Conservation (phyloP, 2,797 vertebrate species). For the Hippocampus kuda region DNA sequence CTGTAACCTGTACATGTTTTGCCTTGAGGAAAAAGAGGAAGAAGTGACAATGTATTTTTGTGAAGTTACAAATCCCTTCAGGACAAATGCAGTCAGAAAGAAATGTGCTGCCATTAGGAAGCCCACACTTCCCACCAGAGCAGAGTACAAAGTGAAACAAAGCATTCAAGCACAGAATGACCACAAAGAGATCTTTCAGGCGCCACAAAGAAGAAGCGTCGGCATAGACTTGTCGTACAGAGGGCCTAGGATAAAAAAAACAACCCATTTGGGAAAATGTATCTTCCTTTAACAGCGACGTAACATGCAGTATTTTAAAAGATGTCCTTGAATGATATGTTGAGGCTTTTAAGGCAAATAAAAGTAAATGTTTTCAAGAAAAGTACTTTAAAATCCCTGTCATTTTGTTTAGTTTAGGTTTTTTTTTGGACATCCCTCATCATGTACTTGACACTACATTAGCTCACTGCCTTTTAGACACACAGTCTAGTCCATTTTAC, state of each 20-base stretch:
- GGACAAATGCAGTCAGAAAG: slow-evolving; percentile 56
- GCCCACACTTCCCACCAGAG: slow-evolving; percentile 37
- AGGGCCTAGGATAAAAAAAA: background rate
- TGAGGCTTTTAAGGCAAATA: background rate
- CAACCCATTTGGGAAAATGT: background rate
- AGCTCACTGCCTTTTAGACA: background rate
- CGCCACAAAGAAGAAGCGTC: slow-evolving; percentile 39
- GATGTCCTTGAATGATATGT: background rate
- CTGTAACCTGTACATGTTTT: slow-evolving; percentile 48
- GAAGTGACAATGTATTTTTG: slow-evolving; percentile 31
- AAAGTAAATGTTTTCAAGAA: background rate
- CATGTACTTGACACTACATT: background rate
- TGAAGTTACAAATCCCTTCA: slow-evolving; percentile 58
- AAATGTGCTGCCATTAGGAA: slow-evolving; percentile 54
- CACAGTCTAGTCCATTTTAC: background rate
- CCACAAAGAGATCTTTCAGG: slow-evolving; percentile 52
- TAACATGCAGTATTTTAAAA: background rate
- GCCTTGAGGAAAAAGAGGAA: slow-evolving; percentile 44
- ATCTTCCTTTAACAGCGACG: background rate
- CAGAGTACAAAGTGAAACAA: slow-evolving; percentile 55
- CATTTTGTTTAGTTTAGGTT: background rate
- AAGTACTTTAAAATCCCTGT: background rate
- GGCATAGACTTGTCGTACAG: background rate
- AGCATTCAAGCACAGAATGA: slow-evolving; percentile 59
- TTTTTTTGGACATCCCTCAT: background rate